These are phyloP conservation scores for Macrosoma leucophasiata DNA, from an alignment of 2,888 invertebrate genomes.

Conservation along the genomic window DNA sequence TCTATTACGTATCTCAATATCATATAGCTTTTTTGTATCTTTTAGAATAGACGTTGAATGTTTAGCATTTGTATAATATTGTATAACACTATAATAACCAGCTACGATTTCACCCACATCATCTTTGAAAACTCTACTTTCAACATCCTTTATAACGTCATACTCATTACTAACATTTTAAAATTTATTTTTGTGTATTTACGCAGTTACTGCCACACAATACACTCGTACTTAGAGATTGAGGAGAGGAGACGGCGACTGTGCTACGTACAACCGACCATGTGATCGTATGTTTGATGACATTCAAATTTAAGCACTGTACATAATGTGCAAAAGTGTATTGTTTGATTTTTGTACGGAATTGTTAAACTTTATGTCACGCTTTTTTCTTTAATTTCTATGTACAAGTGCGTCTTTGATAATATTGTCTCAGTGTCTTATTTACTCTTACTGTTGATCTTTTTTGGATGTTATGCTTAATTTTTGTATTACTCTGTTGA, in stretches of 20 bases:
- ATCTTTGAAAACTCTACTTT: too few relatives aligned
- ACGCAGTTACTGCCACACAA: conserved; percentile 68
- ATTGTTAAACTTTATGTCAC: too few relatives aligned
- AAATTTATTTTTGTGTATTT: conserved; percentile 43
- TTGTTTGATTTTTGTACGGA: conserved; percentile 8
- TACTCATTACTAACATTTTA: conserved; percentile 11
- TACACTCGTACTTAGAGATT: conserved; percentile 70
- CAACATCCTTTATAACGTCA: conserved; percentile 6
- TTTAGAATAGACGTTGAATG: conserved; percentile 4
- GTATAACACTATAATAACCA: too few relatives aligned
- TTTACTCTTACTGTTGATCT: neutral
- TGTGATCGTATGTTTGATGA: conserved; percentile 57
- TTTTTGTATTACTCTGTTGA: neutral
- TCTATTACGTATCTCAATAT: too few relatives aligned
- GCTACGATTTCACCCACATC: too few relatives aligned
- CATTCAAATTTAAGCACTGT: conserved; percentile 54
- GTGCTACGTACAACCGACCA: conserved; percentile 57
- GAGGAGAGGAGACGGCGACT: conserved; percentile 57
- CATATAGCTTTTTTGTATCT: too few relatives aligned
- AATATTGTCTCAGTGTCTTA: neutral
- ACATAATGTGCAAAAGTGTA: conserved; percentile 37
- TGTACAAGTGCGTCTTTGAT: too few relatives aligned
- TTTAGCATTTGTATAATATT: conserved; percentile 1
- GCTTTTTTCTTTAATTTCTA: too few relatives aligned
- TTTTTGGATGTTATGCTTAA: conserved; percentile 2